Conservation (phyloP, 1,140 invertebrate species). For the Halesus radiatus region DNA sequence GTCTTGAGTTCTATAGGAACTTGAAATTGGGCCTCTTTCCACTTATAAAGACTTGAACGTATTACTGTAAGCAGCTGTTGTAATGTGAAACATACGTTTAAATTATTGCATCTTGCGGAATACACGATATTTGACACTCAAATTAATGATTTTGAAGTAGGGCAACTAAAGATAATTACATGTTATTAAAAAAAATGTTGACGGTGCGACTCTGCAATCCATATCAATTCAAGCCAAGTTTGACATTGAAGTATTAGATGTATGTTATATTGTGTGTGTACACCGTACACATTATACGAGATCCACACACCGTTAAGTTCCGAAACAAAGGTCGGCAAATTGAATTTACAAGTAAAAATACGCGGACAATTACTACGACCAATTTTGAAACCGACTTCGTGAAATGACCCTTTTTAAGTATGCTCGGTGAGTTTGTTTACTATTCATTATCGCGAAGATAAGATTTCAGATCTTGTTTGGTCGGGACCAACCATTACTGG, state of each 20-base stretch:
- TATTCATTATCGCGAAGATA: neutral
- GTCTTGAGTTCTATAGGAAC: no score
- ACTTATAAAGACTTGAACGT: no score
- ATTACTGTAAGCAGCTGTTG: no score
- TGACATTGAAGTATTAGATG: slow-evolving; percentile 18
- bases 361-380: neutral
- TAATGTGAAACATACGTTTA: no score
- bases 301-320: neutral
- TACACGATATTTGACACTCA: no score
- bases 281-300: neutral
- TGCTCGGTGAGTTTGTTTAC: neutral
- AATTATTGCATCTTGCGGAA: no score
- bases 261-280: neutral
- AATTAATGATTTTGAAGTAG: no score
- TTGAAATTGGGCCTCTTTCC: no score
- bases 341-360: neutral
- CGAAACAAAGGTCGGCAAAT: neutral
- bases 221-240: slow-evolving; percentile 13
- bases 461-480: neutral
- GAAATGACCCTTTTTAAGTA: no score
- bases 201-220: neutral
- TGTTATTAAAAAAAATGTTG: no score
- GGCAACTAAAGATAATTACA: no score
- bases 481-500: neutral
- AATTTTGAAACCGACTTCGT: neutral